Conservation (phyloP, 2,888 invertebrate species). For the Neoaliturus tenellus region DNA sequence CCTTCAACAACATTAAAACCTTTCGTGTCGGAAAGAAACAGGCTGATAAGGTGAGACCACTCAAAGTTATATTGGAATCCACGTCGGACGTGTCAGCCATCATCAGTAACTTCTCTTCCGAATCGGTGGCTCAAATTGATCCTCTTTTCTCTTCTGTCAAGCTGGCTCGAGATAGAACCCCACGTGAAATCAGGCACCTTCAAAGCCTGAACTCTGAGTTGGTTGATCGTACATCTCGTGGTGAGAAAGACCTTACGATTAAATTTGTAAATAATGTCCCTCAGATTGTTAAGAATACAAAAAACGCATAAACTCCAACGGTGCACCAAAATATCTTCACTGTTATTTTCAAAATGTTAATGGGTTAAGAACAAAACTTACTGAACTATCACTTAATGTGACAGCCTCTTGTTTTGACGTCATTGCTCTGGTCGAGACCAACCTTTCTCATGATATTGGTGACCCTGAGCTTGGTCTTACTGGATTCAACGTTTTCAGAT, state of each 20-base stretch:
- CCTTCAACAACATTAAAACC: neutral
- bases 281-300: neutral
- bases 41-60: neutral
- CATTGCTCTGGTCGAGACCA: no score
- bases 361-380: neutral
- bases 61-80: neutral
- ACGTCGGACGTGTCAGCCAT: neutral
- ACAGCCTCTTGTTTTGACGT: no score
- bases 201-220: neutral
- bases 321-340: neutral
- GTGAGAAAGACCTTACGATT: neutral
- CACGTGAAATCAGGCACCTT: neutral
- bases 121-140: neutral
- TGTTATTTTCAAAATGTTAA: constrained; percentile 24
- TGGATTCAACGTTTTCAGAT: no score
- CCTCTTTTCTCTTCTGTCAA: neutral
- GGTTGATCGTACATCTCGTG: neutral
- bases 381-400: neutral
- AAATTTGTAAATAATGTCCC: constrained; percentile 7
- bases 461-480: no score
- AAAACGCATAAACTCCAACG: neutral
- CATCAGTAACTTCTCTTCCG: neutral
- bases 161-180: neutral
- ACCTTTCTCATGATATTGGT: no score
- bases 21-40: neutral